Evolutionary conservation across 2,797 vertebrate genomes (phyloP), one percentile per base, ranked within the genome.

Genomic region (Myotis pilosus): DNA sequence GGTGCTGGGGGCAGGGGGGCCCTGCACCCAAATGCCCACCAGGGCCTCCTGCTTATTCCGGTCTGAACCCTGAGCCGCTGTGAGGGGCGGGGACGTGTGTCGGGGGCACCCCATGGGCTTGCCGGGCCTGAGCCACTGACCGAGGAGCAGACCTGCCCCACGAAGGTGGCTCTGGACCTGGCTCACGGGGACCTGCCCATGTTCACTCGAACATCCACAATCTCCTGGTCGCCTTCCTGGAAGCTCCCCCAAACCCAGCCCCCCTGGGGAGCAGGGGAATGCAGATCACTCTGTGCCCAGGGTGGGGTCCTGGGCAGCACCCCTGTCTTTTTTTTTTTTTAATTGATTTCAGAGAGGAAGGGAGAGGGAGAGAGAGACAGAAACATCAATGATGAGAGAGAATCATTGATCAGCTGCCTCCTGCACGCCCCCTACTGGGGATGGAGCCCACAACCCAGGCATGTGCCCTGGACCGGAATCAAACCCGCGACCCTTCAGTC

Each of bases 21-120:
- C 44, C 4, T 0, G 44, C 28, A 12, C 44, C 8, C 28, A 22
- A n/a, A n/a, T 47, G 72, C 49, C 75, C 75, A 10, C 51, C 53
- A 19, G 33, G 47, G n/a, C 17, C 47, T n/a, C 8, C 10, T 2
- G 36, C 49, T n/a, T 49, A 16, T 5, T 19, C 22, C 1, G 13
- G 20, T n/a, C 44, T 64, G n/a, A 13, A 25, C 10, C 85, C 71
- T 16, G 44, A 51, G 62, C 44, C 16, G 3, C 30, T 5, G 74
- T 44, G 28, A n/a, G 22, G 16, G 33, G 7, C 3, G 20, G 44
- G 8, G 6, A 33, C 17, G 3, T 1, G 12, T 11, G 19, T 7
- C 16, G 0, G 33, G 57, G 17, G 72, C 13, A 30, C 60, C n/a
- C 15, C 25, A 2, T 0, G 16, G 13, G 22, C 11, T 3, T 6